Base-by-base conservation (phyloP, 37 sponge, comb jelly and placozoan genomes). In the Ephydatia muelleri region DNA sequence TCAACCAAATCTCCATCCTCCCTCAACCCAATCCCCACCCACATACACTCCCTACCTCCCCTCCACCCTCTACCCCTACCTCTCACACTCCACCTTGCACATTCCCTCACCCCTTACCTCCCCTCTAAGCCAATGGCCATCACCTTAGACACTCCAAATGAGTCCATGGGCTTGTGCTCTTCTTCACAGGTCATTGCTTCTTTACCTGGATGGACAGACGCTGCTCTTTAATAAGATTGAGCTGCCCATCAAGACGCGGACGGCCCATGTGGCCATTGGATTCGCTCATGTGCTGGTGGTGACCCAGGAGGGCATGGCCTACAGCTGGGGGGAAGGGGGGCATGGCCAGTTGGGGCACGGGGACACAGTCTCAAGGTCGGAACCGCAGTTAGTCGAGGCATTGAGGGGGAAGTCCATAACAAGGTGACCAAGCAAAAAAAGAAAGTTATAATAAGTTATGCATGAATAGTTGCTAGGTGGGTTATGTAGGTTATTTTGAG, bases 291-390 rank as follows among this genome's bases (percentile, higher is more conserved):
- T 94, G 5, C 67, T 96, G 6, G 93, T 87, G 6, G 82, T 90
- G 5, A 91, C 96, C 14, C 32, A 65, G 16, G 95, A 96, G 25
- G 73, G 84, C 36, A 65, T 77, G 27, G 97, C 93, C 31, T 96
- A 80, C 83, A 93, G 90, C 67, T 98, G 97, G 96, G 99, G 99
- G 6, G 85, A 83, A 68, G 88, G 88, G 29, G 70, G 65, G 31
- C 77, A 68, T n/a, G 99, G 99, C 23, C 99, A 98, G 77, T 76
- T 98, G 67, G 99, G 99, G 32, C 99, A 93, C 71, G 95, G 89
- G 0, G 83, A 94, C 68, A 48, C 71, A 6, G 36, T 34, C 30
- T 74, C 88, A 0, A 57, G 83, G 27, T 32, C 69, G 16, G 29
- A 49, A 1, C 94, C 97, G 23, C 35, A 71, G 26, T 33, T 77